Evolutionary conservation across 2,113 vertebrate species (phyloP).

Genomic region (Sarotherodon lohbergeri): DNA sequence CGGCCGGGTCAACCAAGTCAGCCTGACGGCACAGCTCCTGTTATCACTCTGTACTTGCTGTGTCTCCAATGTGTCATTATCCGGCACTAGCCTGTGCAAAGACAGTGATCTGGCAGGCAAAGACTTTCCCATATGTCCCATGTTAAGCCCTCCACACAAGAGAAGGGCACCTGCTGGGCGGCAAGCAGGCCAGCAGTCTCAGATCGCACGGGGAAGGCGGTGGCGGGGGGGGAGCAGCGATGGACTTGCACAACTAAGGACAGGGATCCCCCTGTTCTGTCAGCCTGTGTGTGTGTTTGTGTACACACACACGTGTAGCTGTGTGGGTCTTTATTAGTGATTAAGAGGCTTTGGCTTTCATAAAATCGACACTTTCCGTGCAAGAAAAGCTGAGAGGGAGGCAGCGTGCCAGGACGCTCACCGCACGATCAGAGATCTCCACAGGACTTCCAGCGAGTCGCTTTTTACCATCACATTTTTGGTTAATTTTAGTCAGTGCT

Average conservation of each 20-base stretch:
- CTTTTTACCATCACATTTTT: neutral
- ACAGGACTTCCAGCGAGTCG: neutral
- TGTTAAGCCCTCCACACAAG: slow-evolving; percentile 42
- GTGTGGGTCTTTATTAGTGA: slow-evolving; percentile 13
- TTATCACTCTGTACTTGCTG: slow-evolving; percentile 22
- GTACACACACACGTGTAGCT: neutral
- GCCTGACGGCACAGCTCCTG: slow-evolving; percentile 4
- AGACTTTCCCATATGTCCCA: slow-evolving; percentile 54
- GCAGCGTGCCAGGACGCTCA: neutral
- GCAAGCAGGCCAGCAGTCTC: slow-evolving; percentile 1
- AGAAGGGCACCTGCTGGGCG: slow-evolving; percentile 39
- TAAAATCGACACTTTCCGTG: slow-evolving; percentile 38
- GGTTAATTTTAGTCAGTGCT: neutral
- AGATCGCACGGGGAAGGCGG: slow-evolving; percentile 4
- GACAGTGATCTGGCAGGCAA: slow-evolving; percentile 32
- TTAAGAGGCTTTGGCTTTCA: slow-evolving; percentile 38
- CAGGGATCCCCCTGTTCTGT: slow-evolving; percentile 24
- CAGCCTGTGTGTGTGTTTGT: neutral
- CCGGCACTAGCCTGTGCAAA: slow-evolving; percentile 3
- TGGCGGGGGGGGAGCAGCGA: neutral
- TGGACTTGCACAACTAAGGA: neutral
- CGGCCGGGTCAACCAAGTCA: slow-evolving; percentile 3
- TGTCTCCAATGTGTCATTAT: slow-evolving; percentile 44
- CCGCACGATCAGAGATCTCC: neutral
- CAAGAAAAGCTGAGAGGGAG: neutral